These are phyloP conservation scores for Cirrhinus molitorella DNA, from an alignment of 2,797 vertebrate genomes.

Conservation along the genomic window DNA sequence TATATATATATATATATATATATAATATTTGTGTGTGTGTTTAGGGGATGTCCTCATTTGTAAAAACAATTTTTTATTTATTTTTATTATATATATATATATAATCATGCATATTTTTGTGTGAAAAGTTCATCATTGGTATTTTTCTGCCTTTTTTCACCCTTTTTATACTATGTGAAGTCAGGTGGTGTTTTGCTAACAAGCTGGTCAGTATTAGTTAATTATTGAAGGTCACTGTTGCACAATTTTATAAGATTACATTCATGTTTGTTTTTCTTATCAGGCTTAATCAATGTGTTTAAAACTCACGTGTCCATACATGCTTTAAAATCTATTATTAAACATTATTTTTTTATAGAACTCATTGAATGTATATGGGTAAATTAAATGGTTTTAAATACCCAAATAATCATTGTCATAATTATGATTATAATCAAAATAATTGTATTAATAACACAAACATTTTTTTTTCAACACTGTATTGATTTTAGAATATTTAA, in stretches of 20 bases:
- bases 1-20: too few species aligned
- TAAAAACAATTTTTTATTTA: too few species aligned
- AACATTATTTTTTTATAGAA: not conserved
- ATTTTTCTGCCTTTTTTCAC: not conserved
- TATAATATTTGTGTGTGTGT: too few species aligned
- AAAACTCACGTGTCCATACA: not conserved
- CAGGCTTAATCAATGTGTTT: not conserved
- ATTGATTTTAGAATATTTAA: too few species aligned
- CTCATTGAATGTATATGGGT: not conserved
- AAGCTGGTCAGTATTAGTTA: constrained; percentile 1
- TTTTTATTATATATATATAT: too few species aligned
- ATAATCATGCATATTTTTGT: too few species aligned
- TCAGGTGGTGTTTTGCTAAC: not conserved
- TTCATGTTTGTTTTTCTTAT: constrained; percentile 27
- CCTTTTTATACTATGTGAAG: not conserved
- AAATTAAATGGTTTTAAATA: not conserved
- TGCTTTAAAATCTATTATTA: not conserved
- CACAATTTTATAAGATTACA: constrained; percentile 3
- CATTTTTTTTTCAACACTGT: too few species aligned
- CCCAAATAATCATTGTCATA: not conserved
- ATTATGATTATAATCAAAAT: not conserved
- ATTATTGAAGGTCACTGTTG: constrained; percentile 10
- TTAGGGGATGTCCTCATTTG: too few species aligned
- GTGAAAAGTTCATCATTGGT: too few species aligned
- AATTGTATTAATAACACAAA: not conserved